Percentiles rank a stretch among this genome's conserved stretches.
Conservation (phyloP, 30 jellyfish, hydroid and myxozoan genomes). For the Aurelia coerulea region DNA sequence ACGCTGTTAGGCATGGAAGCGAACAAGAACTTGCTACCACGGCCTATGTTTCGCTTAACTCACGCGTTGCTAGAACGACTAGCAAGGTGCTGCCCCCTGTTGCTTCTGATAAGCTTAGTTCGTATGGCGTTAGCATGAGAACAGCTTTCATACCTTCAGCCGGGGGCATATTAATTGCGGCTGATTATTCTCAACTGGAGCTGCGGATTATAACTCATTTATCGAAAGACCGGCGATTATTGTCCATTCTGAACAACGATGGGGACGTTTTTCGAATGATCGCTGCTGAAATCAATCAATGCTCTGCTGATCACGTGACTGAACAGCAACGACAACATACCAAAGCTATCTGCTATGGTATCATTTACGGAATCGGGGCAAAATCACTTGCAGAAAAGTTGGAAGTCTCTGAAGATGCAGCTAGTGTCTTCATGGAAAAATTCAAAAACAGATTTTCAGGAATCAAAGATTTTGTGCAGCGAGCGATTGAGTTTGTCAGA, state of each 20-base stretch:
- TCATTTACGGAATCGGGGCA: constrained; percentile 93
- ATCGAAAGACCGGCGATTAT: constrained; percentile 68
- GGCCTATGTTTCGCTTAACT: background rate
- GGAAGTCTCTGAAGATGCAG: constrained; percentile 71
- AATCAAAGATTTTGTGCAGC: constrained; percentile 49
- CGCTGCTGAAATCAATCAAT: constrained; percentile 88
- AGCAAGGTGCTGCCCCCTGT: background rate
- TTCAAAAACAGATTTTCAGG: constrained; percentile 74
- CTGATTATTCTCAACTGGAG: constrained; percentile 95
- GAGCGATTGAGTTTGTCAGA: constrained; percentile 72
- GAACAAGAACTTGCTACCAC: background rate
- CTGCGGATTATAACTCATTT: constrained; percentile 88
- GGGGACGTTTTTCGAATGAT: constrained; percentile 92
- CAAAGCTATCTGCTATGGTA: constrained; percentile 92
- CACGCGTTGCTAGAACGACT: background rate
- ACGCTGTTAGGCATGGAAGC: too few species aligned
- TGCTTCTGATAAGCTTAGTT: background rate
- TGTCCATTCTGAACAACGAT: constrained; percentile 50
- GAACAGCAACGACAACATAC: constrained; percentile 86
- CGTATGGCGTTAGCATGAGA: constrained; percentile 81
- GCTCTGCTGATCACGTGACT: constrained; percentile 67
- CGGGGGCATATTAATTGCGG: constrained; percentile 74
- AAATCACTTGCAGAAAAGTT: constrained; percentile 86
- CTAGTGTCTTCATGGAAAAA: constrained; percentile 71
- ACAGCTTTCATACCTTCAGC: constrained; percentile 83